These are phyloP conservation scores for Chrysogorgia sp. DNA, from an alignment of 92 coral and sea anemone species.

Conservation along the genomic window DNA sequence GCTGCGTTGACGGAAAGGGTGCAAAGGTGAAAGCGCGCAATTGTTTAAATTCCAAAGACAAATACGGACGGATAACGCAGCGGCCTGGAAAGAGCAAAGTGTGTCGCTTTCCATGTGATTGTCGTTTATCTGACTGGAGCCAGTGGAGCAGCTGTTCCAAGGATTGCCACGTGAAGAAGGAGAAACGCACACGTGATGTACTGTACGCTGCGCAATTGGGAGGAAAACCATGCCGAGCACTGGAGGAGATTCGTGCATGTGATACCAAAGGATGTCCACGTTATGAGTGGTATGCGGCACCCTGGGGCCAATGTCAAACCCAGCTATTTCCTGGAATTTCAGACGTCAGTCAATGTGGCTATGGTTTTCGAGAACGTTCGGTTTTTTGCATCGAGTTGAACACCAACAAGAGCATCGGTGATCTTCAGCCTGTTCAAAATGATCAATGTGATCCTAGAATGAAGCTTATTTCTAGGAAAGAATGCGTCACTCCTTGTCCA, in stretches of 20 bases:
- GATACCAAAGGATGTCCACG: neutral
- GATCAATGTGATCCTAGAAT: neutral
- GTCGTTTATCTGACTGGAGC: constrained; percentile 34
- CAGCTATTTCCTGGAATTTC: neutral
- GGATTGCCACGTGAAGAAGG: constrained; percentile 20
- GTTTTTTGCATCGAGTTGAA: constrained; percentile 16
- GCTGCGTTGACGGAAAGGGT: constrained; percentile 32
- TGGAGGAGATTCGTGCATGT: constrained; percentile 32
- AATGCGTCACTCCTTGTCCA: constrained; percentile 15
- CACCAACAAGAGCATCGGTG: neutral
- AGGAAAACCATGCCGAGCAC: constrained; percentile 26
- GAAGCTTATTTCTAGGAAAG: constrained; percentile 15
- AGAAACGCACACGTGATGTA: constrained; percentile 29
- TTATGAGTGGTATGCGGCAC: constrained; percentile 10
- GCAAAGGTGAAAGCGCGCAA: constrained; percentile 1
- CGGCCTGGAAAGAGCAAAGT: constrained; percentile 25
- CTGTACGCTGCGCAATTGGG: constrained; percentile 20
- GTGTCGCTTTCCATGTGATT: constrained; percentile 32
- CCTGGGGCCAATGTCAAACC: constrained; percentile 12
- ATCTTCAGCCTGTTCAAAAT: constrained; percentile 21
- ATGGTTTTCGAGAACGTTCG: constrained; percentile 13
- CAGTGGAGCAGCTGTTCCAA: constrained; percentile 19
- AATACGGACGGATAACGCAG: constrained; percentile 30
- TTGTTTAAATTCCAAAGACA: constrained; percentile 37
- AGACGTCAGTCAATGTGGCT: neutral